phyloP scores from a whole-genome alignment of 2,888 invertebrate genomes.

The Cephus spinipes region DNA sequence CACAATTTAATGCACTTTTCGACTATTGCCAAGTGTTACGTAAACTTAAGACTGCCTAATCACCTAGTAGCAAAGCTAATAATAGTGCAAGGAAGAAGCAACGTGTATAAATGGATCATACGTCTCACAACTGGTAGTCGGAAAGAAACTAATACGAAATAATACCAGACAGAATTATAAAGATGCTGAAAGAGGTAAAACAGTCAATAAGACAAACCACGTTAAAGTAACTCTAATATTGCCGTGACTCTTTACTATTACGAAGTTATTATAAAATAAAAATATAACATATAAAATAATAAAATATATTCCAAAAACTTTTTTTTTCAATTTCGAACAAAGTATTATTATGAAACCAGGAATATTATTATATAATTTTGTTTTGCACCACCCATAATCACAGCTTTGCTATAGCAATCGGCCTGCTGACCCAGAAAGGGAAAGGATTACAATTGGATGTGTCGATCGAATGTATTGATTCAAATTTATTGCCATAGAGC shows the following conservation, averaged over 20 bases:
- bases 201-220: neutral
- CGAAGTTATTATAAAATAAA: neutral
- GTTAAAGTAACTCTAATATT: neutral
- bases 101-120: neutral
- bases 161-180: neutral
- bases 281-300: neutral
- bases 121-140: neutral
- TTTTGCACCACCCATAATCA: neutral
- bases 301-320: neutral
- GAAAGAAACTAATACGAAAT: neutral
- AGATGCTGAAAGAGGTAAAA: neutral
- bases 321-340: neutral
- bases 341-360: too few species aligned
- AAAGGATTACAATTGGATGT: conserved; percentile 39
- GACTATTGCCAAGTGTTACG: neutral
- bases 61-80: neutral
- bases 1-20: neutral
- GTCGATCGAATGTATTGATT: conserved; percentile 39
- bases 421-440: conserved; percentile 53
- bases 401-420: conserved; percentile 16
- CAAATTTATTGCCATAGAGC: conserved; percentile 34
- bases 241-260: too few species aligned
- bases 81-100: neutral
- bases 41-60: neutral
- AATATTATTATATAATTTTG: neutral